These are phyloP conservation scores for Drosophila nigrodunni DNA, from an alignment of 1,140 invertebrate species.

Conservation along the genomic window DNA sequence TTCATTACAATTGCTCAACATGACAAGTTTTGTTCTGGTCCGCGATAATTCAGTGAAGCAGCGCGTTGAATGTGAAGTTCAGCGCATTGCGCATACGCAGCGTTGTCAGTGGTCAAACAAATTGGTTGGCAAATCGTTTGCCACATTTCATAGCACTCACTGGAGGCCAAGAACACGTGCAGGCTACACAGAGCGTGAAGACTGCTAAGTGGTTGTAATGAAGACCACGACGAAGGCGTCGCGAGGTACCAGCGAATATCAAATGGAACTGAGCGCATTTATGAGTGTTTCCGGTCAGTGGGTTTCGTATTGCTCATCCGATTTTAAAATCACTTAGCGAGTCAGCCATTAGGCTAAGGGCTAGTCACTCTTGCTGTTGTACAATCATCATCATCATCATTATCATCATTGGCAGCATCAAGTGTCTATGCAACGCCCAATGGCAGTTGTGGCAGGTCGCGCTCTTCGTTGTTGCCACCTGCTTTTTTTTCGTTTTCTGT, in stretches of 20 bases:
- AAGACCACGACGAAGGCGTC: background rate
- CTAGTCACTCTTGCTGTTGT: conserved; percentile 1
- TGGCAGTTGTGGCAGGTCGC: conserved; percentile 49
- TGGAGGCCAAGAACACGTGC: conserved; percentile 70
- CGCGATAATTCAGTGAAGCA: conserved; percentile 54
- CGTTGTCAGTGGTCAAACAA: conserved; percentile 34
- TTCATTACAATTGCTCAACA: conserved; percentile 70
- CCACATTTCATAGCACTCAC: conserved; percentile 40
- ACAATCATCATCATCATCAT: conserved; percentile 4
- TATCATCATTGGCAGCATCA: conserved; percentile 2
- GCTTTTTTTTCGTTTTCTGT: conserved; percentile 42
- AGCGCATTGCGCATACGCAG: conserved; percentile 49
- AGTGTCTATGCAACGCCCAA: conserved; percentile 18
- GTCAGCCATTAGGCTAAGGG: conserved; percentile 54
- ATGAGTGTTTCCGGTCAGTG: conserved; percentile 74
- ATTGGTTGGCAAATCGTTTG: conserved; percentile 57
- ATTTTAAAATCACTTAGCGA: conserved; percentile 48
- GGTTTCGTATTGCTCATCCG: conserved; percentile 37
- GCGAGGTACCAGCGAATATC: background rate
- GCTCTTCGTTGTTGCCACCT: conserved; percentile 43
- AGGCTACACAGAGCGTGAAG: conserved; percentile 63
- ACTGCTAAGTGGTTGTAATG: conserved; percentile 38
- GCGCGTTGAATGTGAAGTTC: conserved; percentile 28
- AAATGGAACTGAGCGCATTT: conserved; percentile 43
- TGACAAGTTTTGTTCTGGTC: conserved; percentile 54